Percentiles rank a stretch among this genome's conserved stretches.
Evolutionary conservation across 2,113 vertebrate genomes (phyloP).

Genomic region (Dasyurus viverrinus): DNA sequence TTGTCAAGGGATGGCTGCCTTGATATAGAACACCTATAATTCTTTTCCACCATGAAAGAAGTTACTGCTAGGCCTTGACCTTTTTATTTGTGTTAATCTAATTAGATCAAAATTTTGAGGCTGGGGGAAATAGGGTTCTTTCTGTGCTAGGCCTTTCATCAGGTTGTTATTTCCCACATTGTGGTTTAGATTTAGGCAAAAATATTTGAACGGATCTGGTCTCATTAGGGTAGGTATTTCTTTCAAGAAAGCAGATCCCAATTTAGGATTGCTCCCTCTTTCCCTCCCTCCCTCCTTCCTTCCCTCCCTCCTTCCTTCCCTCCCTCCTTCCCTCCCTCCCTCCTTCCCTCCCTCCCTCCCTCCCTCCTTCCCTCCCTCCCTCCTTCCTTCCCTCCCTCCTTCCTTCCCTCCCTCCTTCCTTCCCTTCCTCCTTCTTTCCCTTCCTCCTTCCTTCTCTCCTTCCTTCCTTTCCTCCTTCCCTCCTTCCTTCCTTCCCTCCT

Average conservation of each 20-base stretch:
- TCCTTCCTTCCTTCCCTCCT: background rate
- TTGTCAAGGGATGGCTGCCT: too few relatives aligned
- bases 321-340: background rate
- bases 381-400: background rate
- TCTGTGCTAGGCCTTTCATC: constrained; percentile 11
- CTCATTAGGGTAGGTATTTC: too few relatives aligned
- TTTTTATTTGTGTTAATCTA: constrained; percentile 58
- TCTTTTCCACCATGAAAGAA: too few relatives aligned
- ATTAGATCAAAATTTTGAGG: constrained; percentile 52
- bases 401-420: background rate
- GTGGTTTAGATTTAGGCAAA: too few relatives aligned
- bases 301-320: background rate
- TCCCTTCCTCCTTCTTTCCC: background rate
- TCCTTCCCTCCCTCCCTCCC: background rate
- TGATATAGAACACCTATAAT: too few relatives aligned
- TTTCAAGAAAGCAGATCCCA: too few relatives aligned
- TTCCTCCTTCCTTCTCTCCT: background rate
- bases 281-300: too few relatives aligned
- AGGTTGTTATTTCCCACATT: background rate
- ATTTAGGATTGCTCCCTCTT: too few relatives aligned
- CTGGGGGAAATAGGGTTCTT: background rate
- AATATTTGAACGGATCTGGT: too few relatives aligned
- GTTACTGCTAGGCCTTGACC: background rate
- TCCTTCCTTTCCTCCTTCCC: background rate
- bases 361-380: background rate